Evolutionary conservation across 2,113 vertebrate genomes (phyloP).

Genomic region (Strigops habroptila): DNA sequence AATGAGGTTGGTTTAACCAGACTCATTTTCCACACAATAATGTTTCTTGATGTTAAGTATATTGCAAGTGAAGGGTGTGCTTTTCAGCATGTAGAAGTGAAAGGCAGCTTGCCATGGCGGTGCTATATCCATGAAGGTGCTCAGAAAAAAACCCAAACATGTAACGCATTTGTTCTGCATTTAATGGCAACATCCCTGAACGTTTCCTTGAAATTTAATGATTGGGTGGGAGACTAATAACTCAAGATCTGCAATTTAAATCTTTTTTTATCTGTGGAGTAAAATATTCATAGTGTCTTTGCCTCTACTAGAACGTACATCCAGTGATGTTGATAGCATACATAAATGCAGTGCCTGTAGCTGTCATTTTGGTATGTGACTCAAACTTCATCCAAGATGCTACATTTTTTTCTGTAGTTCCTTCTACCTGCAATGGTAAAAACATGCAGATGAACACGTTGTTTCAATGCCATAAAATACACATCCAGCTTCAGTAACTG

Average conservation of each 20-base stretch:
- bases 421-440: not conserved
- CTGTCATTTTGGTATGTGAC: not conserved
- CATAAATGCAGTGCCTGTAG: not conserved
- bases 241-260: not conserved
- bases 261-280: not conserved
- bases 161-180: not conserved
- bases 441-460: not conserved
- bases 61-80: not conserved
- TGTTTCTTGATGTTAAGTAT: not conserved
- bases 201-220: not conserved
- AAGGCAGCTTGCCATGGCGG: not conserved
- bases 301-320: not conserved
- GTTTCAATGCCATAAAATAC: not conserved
- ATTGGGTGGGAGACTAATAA: not conserved
- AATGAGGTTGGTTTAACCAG: not conserved
- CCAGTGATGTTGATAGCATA: not conserved
- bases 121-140: not conserved
- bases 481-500: not conserved
- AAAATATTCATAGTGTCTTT: not conserved
- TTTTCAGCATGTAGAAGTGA: not conserved
- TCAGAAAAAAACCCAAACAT: fast-evolving
- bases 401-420: not conserved
- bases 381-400: not conserved
- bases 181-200: not conserved
- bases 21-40: not conserved